phyloP scores from a whole-genome alignment of 2,113 vertebrate genomes.

The Sceloporus tristichus region DNA sequence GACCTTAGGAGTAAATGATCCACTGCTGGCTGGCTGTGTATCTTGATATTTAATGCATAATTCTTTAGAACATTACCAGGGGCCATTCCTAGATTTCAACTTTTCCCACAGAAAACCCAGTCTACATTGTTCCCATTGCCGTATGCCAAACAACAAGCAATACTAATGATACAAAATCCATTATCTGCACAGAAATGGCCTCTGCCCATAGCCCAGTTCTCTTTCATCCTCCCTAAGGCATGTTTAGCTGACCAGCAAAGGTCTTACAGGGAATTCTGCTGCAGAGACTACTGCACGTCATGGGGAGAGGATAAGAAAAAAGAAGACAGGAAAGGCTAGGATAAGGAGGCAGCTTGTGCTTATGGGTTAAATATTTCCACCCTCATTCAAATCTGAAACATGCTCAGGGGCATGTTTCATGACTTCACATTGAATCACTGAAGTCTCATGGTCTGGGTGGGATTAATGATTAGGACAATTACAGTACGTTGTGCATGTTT shows the following conservation, averaged over 20 bases:
- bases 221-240: no score
- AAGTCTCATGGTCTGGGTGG: conserved; percentile 58
- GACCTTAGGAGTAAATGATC: no score
- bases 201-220: background rate
- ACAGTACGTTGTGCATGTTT: conserved; percentile 39
- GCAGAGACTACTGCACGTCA: conserved; percentile 27
- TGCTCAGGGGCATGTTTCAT: conserved; percentile 55
- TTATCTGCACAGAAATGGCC: background rate
- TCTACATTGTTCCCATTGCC: no score
- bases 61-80: no score
- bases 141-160: background rate
- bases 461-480: conserved; percentile 59
- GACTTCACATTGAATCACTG: conserved; percentile 67
- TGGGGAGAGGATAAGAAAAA: conserved; percentile 13
- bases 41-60: no score
- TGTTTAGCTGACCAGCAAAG: background rate
- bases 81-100: no score
- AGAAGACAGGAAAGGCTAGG: conserved; percentile 8
- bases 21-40: no score
- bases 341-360: conserved; percentile 9
- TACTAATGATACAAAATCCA: background rate
- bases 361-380: conserved; percentile 54
- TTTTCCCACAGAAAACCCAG: no score
- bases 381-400: conserved; percentile 54
- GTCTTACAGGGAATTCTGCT: conserved; percentile 24